These are phyloP conservation scores for Catotricha subobsoleta DNA, from an alignment of 2,888 invertebrate species.

Conservation along the genomic window DNA sequence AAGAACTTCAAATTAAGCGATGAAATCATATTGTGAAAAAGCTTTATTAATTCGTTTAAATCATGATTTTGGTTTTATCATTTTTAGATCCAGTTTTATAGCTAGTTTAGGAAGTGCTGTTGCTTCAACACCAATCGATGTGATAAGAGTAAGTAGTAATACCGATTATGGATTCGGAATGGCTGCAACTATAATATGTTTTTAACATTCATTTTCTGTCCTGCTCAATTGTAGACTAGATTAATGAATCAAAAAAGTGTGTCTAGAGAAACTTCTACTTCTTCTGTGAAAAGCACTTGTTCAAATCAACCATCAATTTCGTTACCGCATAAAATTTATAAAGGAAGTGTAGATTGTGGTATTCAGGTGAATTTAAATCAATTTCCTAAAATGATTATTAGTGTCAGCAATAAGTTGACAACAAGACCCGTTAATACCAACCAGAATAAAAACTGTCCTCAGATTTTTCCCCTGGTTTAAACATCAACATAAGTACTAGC, in stretches of 20 bases:
- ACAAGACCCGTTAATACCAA: too few species aligned
- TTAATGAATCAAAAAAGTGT: constrained; percentile 74
- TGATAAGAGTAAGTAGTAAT: constrained; percentile 53
- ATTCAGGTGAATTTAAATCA: constrained; percentile 48
- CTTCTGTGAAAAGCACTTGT: too few species aligned
- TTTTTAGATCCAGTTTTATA: constrained; percentile 64
- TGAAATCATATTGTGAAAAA: background rate
- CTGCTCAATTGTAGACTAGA: constrained; percentile 45
- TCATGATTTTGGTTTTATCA: constrained; percentile 9
- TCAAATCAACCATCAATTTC: constrained; percentile 16
- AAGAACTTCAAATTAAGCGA: constrained; percentile 17
- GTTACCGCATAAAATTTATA: constrained; percentile 40
- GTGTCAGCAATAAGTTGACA: too few species aligned
- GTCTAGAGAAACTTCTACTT: too few species aligned
- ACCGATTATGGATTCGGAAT: background rate
- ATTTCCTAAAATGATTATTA: too few species aligned
- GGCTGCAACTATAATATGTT: background rate
- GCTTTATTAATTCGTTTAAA: background rate
- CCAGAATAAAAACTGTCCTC: too few species aligned
- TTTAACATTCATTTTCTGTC: constrained; percentile 4
- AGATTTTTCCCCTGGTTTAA: too few species aligned
- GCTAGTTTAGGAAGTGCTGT: constrained; percentile 86
- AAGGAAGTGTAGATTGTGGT: constrained; percentile 67
- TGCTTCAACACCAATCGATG: constrained; percentile 88
- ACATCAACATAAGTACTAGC: too few species aligned